A percentile compares a stretch with the other conserved stretches of the same genome.
phyloP scores from a whole-genome alignment of 2,113 vertebrate species.

The Lepidothrix coronata region DNA sequence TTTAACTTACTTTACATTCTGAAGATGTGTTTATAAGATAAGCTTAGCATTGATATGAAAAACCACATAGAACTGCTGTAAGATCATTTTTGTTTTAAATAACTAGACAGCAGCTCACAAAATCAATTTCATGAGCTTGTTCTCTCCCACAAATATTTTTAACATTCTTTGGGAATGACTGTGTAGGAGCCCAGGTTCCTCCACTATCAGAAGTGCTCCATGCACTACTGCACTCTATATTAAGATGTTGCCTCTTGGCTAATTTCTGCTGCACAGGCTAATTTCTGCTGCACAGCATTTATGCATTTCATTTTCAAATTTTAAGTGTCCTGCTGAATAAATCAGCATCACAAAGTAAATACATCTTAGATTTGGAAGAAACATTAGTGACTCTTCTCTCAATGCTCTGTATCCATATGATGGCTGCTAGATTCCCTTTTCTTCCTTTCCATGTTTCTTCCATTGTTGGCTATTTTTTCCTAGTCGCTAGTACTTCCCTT shows the following conservation, averaged over 20 bases:
- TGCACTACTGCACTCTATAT: neutral
- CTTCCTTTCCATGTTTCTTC: neutral
- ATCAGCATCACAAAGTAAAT: neutral
- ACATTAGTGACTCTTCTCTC: neutral
- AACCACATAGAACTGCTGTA: neutral
- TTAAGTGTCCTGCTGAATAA: neutral
- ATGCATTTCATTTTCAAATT: neutral
- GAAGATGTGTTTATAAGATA: conserved; percentile 30
- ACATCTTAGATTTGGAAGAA: neutral
- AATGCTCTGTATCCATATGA: neutral
- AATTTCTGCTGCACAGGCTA: neutral
- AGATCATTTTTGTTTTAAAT: conserved; percentile 23
- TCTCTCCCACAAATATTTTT: conserved; percentile 21
- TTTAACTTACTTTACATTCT: neutral
- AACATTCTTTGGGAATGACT: neutral
- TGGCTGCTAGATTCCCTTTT: neutral
- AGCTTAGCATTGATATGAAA: neutral
- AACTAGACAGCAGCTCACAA: conserved; percentile 15
- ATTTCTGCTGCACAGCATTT: rapidly evolving
- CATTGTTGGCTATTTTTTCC: neutral
- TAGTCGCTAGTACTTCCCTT: neutral
- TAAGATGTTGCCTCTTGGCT: neutral
- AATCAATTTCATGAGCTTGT: neutral
- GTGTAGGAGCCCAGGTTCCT: neutral
- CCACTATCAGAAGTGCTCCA: neutral